phyloP scores from a whole-genome alignment of 2,888 invertebrate genomes.

The Matsumyia berberina region DNA sequence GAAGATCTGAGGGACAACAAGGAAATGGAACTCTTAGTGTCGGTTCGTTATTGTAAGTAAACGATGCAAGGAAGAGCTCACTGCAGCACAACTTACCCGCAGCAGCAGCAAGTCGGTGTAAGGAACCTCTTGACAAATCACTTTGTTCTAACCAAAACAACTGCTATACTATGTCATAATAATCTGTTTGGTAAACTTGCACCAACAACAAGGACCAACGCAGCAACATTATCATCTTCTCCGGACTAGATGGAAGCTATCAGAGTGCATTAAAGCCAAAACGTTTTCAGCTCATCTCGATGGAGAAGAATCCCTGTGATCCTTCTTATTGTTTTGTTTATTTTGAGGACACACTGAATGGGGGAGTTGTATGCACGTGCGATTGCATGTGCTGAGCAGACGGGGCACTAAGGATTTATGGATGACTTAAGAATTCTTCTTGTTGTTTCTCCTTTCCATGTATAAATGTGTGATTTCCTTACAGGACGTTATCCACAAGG shows the following conservation, averaged over 20 bases:
- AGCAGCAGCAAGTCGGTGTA: slow-evolving; percentile 5
- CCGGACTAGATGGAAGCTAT: slow-evolving; percentile 45
- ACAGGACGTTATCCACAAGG: slow-evolving; percentile 23
- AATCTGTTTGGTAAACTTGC: slow-evolving; percentile 71
- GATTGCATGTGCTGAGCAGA: slow-evolving; percentile 8
- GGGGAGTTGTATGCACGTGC: slow-evolving; percentile 20
- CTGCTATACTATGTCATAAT: slow-evolving; percentile 72
- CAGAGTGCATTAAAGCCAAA: slow-evolving; percentile 71
- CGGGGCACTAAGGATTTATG: slow-evolving; percentile 35
- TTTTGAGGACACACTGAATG: slow-evolving; percentile 59
- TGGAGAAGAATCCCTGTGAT: slow-evolving; percentile 53
- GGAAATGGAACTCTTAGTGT: slow-evolving; percentile 5
- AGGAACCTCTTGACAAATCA: slow-evolving; percentile 74
- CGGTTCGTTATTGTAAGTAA: background rate
- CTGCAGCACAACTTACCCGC: slow-evolving; percentile 31
- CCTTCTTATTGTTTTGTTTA: slow-evolving; percentile 64
- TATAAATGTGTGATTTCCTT: slow-evolving; percentile 50
- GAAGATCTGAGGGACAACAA: slow-evolving; percentile 1
- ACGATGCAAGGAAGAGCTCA: slow-evolving; percentile 22
- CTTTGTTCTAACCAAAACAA: slow-evolving; percentile 71
- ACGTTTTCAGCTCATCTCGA: slow-evolving; percentile 71
- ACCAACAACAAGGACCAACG: slow-evolving; percentile 47
- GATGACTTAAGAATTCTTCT: slow-evolving; percentile 50
- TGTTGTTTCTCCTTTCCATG: slow-evolving; percentile 1
- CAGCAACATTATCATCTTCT: slow-evolving; percentile 46